Base-by-base conservation (phyloP, 2,113 vertebrate genomes). In the Melanotaenia duboulayi region DNA sequence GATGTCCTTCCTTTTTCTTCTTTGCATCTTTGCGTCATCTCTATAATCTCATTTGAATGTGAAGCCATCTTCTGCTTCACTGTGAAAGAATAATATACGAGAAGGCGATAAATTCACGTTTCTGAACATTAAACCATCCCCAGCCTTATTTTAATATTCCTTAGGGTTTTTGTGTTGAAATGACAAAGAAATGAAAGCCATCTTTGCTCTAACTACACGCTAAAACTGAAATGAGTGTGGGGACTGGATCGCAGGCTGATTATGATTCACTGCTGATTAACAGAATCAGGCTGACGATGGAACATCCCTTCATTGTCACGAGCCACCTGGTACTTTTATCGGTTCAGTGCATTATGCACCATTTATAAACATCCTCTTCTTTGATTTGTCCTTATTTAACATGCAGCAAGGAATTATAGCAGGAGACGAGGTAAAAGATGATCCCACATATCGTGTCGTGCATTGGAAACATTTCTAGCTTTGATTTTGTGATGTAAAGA, bases 351-450 rank as follows among this genome's bases (percentile, higher is more conserved):
- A 57, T 75, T 60, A 42, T 81, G 48, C 73, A 40, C 55, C 51
- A 55, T 79, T 83, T 58, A 57, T 81, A 70, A 90, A 78, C 42
- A 78, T 65, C 63, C 73, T 91, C 62, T 85, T 51, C 65, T 92
- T 77, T 89, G 74, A 83, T 88, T 81, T 92, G 80, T 93, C 57
- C 87, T 91, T 94, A 94, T 95, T 96, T 96, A 94, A 95, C 97
- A 98, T 93, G 98, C 98, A 99, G 98, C 98, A 95, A 98, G 97
- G 96, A 99, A 97, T 96, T 98, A 98, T 98, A 97, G 96, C 95
- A 96, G 98, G 94, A 97, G 98, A 97, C 95, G 98, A 99, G 98
- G 98, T 99, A 99, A 99, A 95, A 57, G 7, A 14, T 39, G n/a
- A 46, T 58, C 65, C 52, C 58, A 59, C 75, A 11, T 54, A 35